Evolutionary conservation across 2,888 invertebrate genomes (phyloP).

Genomic region (Drosophila suboccidentalis): DNA sequence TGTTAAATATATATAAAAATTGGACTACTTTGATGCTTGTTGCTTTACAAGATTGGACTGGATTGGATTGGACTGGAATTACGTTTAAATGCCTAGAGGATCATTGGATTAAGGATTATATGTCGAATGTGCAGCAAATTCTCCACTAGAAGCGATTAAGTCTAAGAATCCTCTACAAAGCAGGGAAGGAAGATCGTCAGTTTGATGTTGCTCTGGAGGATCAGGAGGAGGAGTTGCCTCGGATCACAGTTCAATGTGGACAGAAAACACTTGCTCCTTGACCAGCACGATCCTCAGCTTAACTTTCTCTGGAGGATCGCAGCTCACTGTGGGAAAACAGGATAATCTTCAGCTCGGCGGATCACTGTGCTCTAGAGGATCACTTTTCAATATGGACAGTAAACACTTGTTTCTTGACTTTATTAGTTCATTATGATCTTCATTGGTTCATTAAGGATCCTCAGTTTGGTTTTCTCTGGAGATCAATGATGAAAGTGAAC

Average conservation of each 20-base stretch:
- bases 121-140: conserved; percentile 27
- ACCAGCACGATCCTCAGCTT: no score
- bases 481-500: no score
- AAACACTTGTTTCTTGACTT: no score
- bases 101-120: conserved; percentile 27
- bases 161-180: conserved; percentile 40
- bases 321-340: no score
- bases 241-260: background rate
- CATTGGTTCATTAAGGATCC: no score
- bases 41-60: conserved; percentile 63
- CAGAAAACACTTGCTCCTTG: background rate
- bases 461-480: no score
- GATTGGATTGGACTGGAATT: conserved; percentile 27
- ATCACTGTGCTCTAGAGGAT: background rate
- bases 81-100: conserved; percentile 65
- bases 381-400: no score
- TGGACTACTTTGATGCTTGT: conserved; percentile 64
- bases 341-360: background rate
- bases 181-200: background rate
- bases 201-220: background rate
- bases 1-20: conserved; percentile 78
- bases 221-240: background rate
- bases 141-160: conserved; percentile 62
- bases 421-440: no score
- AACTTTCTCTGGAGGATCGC: background rate